Percentiles rank a stretch among this genome's conserved stretches.
phyloP scores from a whole-genome alignment of 2,797 vertebrate genomes.

The Cossypha caffra region DNA sequence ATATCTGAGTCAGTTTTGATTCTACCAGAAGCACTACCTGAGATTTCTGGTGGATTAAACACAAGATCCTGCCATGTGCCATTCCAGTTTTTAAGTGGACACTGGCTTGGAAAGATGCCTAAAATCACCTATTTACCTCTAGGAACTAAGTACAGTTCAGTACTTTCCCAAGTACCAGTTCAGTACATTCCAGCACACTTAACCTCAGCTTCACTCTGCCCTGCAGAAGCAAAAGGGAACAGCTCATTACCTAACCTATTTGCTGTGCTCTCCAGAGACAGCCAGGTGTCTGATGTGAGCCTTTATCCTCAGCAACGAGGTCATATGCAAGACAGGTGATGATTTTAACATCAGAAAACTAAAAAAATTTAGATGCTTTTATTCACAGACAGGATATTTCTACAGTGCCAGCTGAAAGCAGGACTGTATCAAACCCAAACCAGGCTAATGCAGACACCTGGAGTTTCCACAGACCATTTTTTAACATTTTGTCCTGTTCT shows the following conservation, averaged over 20 bases:
- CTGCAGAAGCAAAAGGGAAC: conserved; percentile 8
- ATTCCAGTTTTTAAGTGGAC: not conserved
- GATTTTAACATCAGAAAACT: not conserved
- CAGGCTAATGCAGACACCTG: not conserved
- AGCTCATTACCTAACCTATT: conserved; percentile 19
- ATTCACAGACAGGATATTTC: not conserved
- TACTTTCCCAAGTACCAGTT: not conserved
- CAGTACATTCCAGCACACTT: not conserved
- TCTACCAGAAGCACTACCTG: not conserved
- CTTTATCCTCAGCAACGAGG: not conserved
- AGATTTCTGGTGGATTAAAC: not conserved
- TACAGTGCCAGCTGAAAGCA: not conserved
- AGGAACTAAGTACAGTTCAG: not conserved
- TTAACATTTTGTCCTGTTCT: not conserved
- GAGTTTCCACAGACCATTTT: not conserved
- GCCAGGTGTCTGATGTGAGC: not conserved
- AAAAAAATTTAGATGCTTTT: not conserved
- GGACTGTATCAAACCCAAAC: not conserved
- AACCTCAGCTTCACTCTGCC: not conserved
- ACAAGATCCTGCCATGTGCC: not conserved
- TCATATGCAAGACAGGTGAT: not conserved
- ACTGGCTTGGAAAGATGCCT: not conserved
- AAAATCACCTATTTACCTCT: not conserved
- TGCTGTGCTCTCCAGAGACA: not conserved
- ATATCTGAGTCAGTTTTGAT: not conserved